Percentiles rank a stretch among this genome's conserved stretches.
Conservation (phyloP, 2,797 vertebrate genomes). For the Xyrichtys novacula region DNA sequence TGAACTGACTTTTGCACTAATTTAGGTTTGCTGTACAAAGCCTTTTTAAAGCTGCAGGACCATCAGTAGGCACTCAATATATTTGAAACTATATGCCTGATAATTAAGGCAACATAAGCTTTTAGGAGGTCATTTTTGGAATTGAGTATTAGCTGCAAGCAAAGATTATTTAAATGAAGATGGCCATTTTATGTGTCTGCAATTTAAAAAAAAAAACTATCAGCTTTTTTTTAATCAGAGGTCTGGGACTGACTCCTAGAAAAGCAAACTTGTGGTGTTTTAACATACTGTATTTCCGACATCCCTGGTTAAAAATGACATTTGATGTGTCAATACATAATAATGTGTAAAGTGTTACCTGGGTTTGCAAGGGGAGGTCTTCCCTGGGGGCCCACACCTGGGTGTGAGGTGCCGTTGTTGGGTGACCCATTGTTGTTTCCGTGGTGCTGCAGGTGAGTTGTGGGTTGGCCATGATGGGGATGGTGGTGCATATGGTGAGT, state of each 20-base stretch:
- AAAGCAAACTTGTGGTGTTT: not conserved
- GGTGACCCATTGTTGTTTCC: slow-evolving; percentile 87
- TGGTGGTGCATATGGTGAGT: slow-evolving; percentile 79
- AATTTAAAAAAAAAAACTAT: too few species aligned
- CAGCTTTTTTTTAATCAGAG: not conserved
- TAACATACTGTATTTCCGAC: too few species aligned
- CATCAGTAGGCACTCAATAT: slow-evolving; percentile 6
- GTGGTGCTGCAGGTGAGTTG: slow-evolving; percentile 84
- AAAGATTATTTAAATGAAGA: slow-evolving; percentile 13
- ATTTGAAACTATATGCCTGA: slow-evolving; percentile 20
- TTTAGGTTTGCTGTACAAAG: slow-evolving; percentile 10
- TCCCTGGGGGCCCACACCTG: slow-evolving; percentile 87
- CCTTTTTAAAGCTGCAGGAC: slow-evolving; percentile 26
- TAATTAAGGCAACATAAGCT: slow-evolving; percentile 17
- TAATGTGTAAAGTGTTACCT: slow-evolving; percentile 79
- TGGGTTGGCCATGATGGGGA: slow-evolving; percentile 77
- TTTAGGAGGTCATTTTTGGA: slow-evolving; percentile 14
- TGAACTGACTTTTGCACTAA: slow-evolving; percentile 29
- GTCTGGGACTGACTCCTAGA: not conserved
- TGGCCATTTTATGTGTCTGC: not conserved
- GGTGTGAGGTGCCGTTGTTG: slow-evolving; percentile 87
- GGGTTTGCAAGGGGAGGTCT: slow-evolving; percentile 92
- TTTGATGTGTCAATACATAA: too few species aligned
- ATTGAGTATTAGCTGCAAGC: slow-evolving; percentile 1
- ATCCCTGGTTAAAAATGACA: too few species aligned